These are phyloP conservation scores for Bagarius yarrelli DNA, from an alignment of 2,113 vertebrate genomes.

Conservation along the genomic window DNA sequence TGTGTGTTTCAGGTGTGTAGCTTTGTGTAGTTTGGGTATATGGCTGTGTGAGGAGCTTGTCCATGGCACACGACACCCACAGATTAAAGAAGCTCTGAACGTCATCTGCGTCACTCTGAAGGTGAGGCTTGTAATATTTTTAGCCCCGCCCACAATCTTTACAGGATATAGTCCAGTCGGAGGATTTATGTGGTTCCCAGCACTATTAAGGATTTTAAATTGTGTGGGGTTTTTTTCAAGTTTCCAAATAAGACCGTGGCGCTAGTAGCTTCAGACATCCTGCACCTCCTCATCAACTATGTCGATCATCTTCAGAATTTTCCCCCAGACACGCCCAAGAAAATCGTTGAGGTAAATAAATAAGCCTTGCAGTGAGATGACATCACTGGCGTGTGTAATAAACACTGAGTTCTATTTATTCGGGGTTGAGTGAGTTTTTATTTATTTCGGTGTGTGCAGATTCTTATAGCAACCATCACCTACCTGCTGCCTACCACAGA, in stretches of 20 bases:
- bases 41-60: constrained; percentile 97
- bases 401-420: background rate
- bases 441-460: constrained; percentile 68
- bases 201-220: background rate
- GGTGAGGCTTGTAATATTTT: constrained; percentile 65
- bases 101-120: constrained; percentile 97
- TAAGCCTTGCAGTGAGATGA: background rate
- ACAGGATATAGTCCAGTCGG: background rate
- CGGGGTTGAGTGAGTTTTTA: background rate
- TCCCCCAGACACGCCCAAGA: constrained; percentile 88
- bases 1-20: constrained; percentile 84
- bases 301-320: constrained; percentile 88
- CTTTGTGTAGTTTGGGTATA: constrained; percentile 95
- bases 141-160: background rate
- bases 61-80: constrained; percentile 87
- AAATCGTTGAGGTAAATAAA: constrained; percentile 88
- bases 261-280: constrained; percentile 91
- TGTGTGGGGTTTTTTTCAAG: constrained; percentile 58
- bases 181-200: background rate
- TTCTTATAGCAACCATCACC: constrained; percentile 96
- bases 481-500: constrained; percentile 89
- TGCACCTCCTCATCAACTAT: constrained; percentile 91
- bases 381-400: background rate
- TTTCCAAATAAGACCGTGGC: constrained; percentile 97
- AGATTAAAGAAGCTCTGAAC: constrained; percentile 96